Base-by-base conservation (phyloP, 2,888 invertebrate genomes). In the Nephrotoma guestfalica region DNA sequence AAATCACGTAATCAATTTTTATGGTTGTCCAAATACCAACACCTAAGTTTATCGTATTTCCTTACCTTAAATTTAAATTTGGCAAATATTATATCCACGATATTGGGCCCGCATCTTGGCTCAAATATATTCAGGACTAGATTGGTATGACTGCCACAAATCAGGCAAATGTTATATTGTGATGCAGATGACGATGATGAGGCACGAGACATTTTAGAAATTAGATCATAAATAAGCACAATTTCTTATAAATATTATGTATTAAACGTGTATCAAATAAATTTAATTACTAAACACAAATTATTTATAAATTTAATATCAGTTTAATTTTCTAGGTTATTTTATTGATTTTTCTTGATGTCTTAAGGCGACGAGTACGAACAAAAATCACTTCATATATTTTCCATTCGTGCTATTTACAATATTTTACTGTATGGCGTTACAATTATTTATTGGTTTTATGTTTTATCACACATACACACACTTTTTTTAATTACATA, bases 21-120 rank as follows among this genome's bases (percentile, higher is more conserved):
- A n/a, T 40, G 9, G 4, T 30, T 43, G 45, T 30, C 30, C 13
- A 30, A 86, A 45, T 9, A 47, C 15, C 15, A 57, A 57, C 51
- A 57, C 51, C 51, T 18, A 18, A 30, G 51, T 15, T 57, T 57
- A 57, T 57, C 71, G 30, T 84, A 41, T 9, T 83, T n/a, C 87
- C 89, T 89, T 89, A 91, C 91, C 90, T 91, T 91, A 87, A 91
- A 91, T 88, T 91, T 91, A 88, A 91, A 91, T 90, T 91, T 91
- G 45, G 91, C 91, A 88, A 91, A 91, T 87, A 91, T 91, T 30
- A 91, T 87, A 88, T 91, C 90, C 57, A 91, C 90, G 86, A 91
- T 91, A 87, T 91, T 91, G 87, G 91, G 91, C 86, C 91, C 91
- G 88, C 89, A 90, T 87, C 91, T 90, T 51, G 91, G 91, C 88